phyloP scores from a whole-genome alignment of 2,113 vertebrate species.

The Syngnathoides biaculeatus region DNA sequence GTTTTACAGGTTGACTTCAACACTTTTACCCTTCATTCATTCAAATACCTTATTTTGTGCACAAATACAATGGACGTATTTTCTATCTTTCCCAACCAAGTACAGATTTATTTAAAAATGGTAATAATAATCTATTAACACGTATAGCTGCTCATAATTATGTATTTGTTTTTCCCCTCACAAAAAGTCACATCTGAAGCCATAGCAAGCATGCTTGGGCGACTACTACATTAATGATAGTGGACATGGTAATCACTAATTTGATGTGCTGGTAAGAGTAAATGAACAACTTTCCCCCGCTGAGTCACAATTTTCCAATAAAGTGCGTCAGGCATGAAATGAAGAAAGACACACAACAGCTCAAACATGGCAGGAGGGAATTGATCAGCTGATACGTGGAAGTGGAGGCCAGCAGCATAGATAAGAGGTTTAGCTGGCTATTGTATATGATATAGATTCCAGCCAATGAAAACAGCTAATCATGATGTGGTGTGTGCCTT shows the following conservation, averaged over 20 bases:
- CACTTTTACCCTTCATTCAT: neutral
- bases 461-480: conserved; percentile 30
- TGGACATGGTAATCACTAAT: conserved; percentile 10
- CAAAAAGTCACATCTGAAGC: neutral
- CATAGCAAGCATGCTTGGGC: neutral
- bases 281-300: conserved; percentile 4
- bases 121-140: too few relatives aligned
- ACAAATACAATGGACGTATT: too few relatives aligned
- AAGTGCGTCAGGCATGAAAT: conserved; percentile 21
- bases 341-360: conserved; percentile 24
- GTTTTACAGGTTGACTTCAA: neutral
- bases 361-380: conserved; percentile 5
- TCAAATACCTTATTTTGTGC: too few relatives aligned
- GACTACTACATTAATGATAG: neutral
- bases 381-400: conserved; percentile 21
- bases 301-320: conserved; percentile 29
- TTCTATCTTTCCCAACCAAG: too few relatives aligned
- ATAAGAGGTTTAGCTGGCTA: conserved; percentile 35
- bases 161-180: neutral
- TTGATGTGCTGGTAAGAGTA: neutral
- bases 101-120: too few relatives aligned
- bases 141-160: too few relatives aligned
- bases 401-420: conserved; percentile 25
- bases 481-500: conserved; percentile 39
- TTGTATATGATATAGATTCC: conserved; percentile 17